Base-by-base conservation (phyloP, 1,140 invertebrate genomes). In the Drosophila yakuba region DNA sequence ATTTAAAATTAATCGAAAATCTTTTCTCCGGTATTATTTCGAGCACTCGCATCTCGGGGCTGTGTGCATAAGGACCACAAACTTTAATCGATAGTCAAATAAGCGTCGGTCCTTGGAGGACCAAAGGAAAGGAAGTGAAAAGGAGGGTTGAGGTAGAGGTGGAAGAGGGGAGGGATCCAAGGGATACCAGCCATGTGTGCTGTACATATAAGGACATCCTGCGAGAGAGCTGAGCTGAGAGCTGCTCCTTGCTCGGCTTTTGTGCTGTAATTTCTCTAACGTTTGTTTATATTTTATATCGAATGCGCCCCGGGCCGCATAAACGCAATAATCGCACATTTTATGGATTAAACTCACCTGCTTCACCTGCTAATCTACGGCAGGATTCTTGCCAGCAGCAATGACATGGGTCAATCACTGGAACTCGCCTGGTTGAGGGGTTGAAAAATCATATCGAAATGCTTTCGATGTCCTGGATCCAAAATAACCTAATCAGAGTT, bases 281-380 rank as follows among this genome's bases (percentile, higher is more conserved):
- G 74, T 90, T 83, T 89, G 84, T 89, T 89, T 89, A 89, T 89
- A 89, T 89, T 89, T 89, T 89, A 89, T 89, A 89, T 89, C 56
- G 84, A 90, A 89, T 78, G 69, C 64, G 73, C 84, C 77, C 59
- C 61, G 61, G 80, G 84, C 80, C 74, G 84, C 85, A 89, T 89
- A 89, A 86, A 89, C 84, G 84, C 80, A 90, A 84, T 89, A 89
- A 89, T 89, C 84, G 84, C 84, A 89, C 84, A 89, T 89, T 89
- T 89, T 89, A 89, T 89, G 84, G 84, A 89, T 89, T 89, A 89
- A 89, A 89, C 85, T 89, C 84, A 89, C 84, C 80, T 89, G 81
- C 63, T 71, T 48, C 74, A 32, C 56, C 78, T 81, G 84, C 84
- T 88, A 80, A 88, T 88, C 83, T 88, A 80, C 44, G 25, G 38